Evolutionary conservation across 2,113 vertebrate species (phyloP).

Genomic region (Bettongia penicillata): DNA sequence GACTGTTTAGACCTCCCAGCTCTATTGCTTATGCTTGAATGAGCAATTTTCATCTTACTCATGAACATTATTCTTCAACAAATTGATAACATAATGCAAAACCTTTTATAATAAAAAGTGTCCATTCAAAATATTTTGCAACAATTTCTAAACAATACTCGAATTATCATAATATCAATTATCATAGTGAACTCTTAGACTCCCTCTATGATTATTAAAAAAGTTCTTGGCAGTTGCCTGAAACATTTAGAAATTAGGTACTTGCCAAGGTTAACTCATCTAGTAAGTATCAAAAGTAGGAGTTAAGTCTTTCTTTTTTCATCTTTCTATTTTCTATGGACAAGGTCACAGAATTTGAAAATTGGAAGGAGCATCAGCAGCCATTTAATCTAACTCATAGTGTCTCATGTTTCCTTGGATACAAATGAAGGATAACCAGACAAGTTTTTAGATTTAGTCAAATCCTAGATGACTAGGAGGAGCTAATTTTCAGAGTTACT

Average conservation of each 20-base stretch:
- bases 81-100: neutral
- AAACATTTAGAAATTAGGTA: neutral
- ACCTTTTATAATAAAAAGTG: neutral
- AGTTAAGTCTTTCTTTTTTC: neutral
- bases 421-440: neutral
- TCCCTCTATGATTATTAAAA: neutral
- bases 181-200: neutral
- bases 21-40: neutral
- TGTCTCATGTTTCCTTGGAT: neutral
- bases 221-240: neutral
- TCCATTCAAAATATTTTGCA: neutral
- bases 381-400: neutral
- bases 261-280: neutral
- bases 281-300: neutral
- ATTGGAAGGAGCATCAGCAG: neutral
- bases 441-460: neutral
- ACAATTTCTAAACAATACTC: neutral
- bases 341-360: neutral
- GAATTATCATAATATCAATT: neutral
- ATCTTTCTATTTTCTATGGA: neutral
- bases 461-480: neutral
- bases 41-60: neutral
- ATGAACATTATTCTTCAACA: neutral
- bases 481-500: accelerated
- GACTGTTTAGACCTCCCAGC: neutral